These are phyloP conservation scores for Capitulum mitella DNA, from an alignment of 2,888 invertebrate species.

Conservation along the genomic window DNA sequence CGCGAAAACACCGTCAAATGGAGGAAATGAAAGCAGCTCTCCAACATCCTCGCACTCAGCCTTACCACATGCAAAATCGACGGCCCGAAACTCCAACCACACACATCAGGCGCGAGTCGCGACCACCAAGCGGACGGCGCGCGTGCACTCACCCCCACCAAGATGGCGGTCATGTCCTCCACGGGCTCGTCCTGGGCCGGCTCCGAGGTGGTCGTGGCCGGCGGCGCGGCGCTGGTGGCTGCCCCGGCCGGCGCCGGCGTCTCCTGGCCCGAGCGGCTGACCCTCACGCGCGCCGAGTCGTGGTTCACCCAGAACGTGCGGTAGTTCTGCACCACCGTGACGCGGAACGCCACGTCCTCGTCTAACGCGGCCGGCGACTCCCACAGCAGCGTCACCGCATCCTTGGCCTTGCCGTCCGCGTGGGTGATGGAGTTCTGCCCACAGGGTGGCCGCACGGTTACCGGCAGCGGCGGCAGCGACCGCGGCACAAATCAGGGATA, in stretches of 20 bases:
- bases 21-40: no score
- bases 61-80: no score
- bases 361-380: slow-evolving; percentile 30
- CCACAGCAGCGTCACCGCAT: slow-evolving; percentile 29
- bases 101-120: no score
- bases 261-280: neutral
- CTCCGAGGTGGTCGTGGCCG: neutral
- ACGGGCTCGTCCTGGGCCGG: no score
- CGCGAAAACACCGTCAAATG: no score
- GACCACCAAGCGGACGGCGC: no score
- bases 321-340: slow-evolving; percentile 34
- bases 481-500: no score
- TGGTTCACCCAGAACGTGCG: slow-evolving; percentile 33
- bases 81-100: no score
- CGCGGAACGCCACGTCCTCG: slow-evolving; percentile 32
- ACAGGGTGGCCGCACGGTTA: no score
- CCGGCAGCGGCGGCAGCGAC: no score
- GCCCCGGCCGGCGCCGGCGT: neutral
- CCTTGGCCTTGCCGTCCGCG: slow-evolving; percentile 28
- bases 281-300: slow-evolving; percentile 30
- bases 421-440: slow-evolving; percentile 29
- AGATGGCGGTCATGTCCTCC: neutral
- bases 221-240: neutral
- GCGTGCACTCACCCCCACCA: neutral
- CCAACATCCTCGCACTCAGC: no score